Base-by-base conservation (phyloP, 2,797 vertebrate species). In the Jordanella pulchra region DNA sequence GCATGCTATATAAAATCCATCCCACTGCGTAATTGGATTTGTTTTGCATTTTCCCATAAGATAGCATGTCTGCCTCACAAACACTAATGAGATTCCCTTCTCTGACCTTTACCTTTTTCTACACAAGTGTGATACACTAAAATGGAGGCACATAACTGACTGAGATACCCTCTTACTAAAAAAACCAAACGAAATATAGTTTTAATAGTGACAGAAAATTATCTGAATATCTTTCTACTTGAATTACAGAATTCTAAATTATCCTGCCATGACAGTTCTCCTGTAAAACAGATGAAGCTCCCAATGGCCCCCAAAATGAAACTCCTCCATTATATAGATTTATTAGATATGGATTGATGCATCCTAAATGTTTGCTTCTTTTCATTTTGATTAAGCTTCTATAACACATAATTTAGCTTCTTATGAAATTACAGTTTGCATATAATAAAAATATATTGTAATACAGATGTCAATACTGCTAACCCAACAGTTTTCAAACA, bases 261-360 rank as follows among this genome's bases (percentile, higher is more conserved):
- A 48, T 45, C 51, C 27, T 39, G 13, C 18, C 14, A 11, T 11
- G 4, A 53, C 35, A 75, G 64, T 67, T 28, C 25, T 64, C 53
- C 61, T 77, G 75, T 39, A 64, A 77, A 79, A 67, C 90, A 91
- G 87, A 83, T 88, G 88, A 75, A 61, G 44, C 47, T 82, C 78
- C 80, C 84, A 85, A 86, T 86, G 83, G 53, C 32, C 68, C 48
- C 44, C 86, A 78, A 58, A 32, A 28, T 58, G 15, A 32, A 32
- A 58, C 3, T 11, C 28, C 30, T 18, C 28, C 32, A 10, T 18
- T 30, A 21, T 58, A 28, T 56, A 28, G 27, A 55, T 13, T 13
- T 55, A 18, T 56, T 32, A 30, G 15, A 30, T 18, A 4, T 28
- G 21, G 5, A 17, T 27, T 30, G 28, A 21, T 58, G 28, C 21